Evolutionary conservation across 1,140 invertebrate species (phyloP), one percentile per base, ranked within the genome.

Genomic region (Drosophila bipectinata): DNA sequence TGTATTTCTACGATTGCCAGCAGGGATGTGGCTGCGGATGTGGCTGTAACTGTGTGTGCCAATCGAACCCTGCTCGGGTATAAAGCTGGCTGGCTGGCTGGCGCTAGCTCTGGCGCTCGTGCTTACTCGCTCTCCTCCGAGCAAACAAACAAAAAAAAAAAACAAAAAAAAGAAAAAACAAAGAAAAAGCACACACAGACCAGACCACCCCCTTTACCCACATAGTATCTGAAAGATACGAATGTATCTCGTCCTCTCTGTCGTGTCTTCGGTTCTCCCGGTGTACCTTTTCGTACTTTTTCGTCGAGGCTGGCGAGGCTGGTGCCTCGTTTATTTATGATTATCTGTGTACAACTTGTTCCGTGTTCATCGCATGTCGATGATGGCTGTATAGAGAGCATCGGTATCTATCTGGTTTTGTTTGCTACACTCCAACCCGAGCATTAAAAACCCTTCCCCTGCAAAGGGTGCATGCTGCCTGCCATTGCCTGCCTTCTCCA

Each of bases 261-360:
- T 44, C 60, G 64, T 69, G 66, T 69, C 66, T 69, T 69, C 66
- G 49, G 66, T 69, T 56, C 66, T 56, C 63, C 39, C 12, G 34
- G 39, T 8, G 63, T 69, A 69, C 39, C 66, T 69, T 45, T 54
- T 74, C 72, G 59, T 47, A 56, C 66, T 68, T 55, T 69, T 69
- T 69, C 51, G 44, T 75, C 73, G 34, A 37, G 12, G 34, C 34
- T 37, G 34, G 34, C 34, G 34, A 37, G 34, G 58, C 77, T 63
- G 59, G 63, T 64, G 82, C 76, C 83, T 87, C 83, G 83, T 87
- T 87, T 87, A 87, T 87, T 87, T 87, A 88, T 88, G 83, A 87
- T 87, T 87, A 87, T 87, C 83, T 87, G 75, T 87, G 83, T 87
- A 87, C 83, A 87, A 87, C 83, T 87, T 87, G 83, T 87, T 87